Conservation (phyloP, 1,140 invertebrate species). For the Pseudobourletiella spinata region DNA sequence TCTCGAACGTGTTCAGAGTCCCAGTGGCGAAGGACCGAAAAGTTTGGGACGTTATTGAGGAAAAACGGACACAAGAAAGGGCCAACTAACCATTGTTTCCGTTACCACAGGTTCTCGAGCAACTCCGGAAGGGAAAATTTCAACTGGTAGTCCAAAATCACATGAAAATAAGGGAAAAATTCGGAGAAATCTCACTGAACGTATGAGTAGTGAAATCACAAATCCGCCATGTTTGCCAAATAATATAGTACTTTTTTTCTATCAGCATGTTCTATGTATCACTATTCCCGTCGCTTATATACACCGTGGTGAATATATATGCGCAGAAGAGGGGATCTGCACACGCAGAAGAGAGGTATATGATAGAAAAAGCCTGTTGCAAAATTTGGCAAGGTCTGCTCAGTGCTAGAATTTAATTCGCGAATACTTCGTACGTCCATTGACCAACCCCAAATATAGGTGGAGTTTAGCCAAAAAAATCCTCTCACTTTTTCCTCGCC, state of each 20-base stretch:
- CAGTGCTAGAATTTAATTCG: not conserved
- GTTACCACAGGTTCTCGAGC: not conserved
- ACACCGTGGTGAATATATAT: not conserved
- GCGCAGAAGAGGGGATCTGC: not conserved
- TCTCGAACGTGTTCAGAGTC: too few relatives aligned
- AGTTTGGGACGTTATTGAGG: too few relatives aligned
- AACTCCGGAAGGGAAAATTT: not conserved
- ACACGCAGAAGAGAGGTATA: not conserved
- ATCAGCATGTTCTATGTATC: not conserved
- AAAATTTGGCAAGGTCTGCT: not conserved
- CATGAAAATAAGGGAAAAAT: not conserved
- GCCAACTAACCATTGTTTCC: too few relatives aligned
- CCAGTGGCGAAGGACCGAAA: too few relatives aligned
- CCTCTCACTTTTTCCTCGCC: not conserved
- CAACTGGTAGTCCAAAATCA: not conserved
- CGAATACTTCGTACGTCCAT: not conserved
- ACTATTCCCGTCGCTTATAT: not conserved
- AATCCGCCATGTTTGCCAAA: conserved; percentile 9
- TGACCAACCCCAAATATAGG: not conserved
- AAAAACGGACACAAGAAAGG: too few relatives aligned
- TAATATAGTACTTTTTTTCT: conserved; percentile 5
- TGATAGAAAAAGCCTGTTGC: not conserved
- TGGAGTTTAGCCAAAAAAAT: not conserved
- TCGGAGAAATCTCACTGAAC: not conserved
- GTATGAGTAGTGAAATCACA: not conserved